Evolutionary conservation across 2,797 vertebrate species (phyloP).

Genomic region (Lateolabrax maculatus): DNA sequence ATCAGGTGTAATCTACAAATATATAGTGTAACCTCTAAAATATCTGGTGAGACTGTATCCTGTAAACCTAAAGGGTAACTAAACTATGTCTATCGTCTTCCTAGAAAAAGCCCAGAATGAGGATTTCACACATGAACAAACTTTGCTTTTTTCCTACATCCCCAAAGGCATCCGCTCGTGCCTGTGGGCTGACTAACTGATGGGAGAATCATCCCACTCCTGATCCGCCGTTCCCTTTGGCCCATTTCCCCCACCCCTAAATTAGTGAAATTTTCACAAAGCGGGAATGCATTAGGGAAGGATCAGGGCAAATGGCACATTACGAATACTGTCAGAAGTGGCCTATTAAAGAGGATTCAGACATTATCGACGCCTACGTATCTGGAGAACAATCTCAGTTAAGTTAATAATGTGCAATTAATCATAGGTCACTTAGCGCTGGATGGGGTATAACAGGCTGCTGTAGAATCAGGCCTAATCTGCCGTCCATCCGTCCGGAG

Average conservation of each 20-base stretch:
- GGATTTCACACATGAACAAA: conserved; percentile 73
- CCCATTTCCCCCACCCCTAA: conserved; percentile 64
- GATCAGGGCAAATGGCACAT: conserved; percentile 81
- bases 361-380: conserved; percentile 79
- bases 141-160: conserved; percentile 53
- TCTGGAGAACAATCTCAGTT: conserved; percentile 82
- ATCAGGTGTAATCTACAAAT: conserved; percentile 1
- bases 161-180: conserved; percentile 47
- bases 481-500: conserved; percentile 62
- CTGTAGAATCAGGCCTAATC: conserved; percentile 66
- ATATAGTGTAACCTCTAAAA: conserved; percentile 1
- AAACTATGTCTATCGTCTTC: conserved; percentile 34
- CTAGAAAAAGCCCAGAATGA: conserved; percentile 31
- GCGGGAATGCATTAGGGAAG: conserved; percentile 77
- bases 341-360: conserved; percentile 84
- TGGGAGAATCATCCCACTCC: conserved; percentile 53
- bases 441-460: conserved; percentile 63
- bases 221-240: conserved; percentile 49
- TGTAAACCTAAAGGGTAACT: conserved; percentile 20
- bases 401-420: conserved; percentile 86
- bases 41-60: neutral
- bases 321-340: conserved; percentile 83
- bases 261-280: conserved; percentile 78
- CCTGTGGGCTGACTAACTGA: conserved; percentile 60
- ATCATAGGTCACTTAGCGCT: conserved; percentile 83